Percentiles rank a stretch among this genome's conserved stretches.
phyloP scores from a whole-genome alignment of 2,113 vertebrate genomes.

The Oncorhynchus nerka region DNA sequence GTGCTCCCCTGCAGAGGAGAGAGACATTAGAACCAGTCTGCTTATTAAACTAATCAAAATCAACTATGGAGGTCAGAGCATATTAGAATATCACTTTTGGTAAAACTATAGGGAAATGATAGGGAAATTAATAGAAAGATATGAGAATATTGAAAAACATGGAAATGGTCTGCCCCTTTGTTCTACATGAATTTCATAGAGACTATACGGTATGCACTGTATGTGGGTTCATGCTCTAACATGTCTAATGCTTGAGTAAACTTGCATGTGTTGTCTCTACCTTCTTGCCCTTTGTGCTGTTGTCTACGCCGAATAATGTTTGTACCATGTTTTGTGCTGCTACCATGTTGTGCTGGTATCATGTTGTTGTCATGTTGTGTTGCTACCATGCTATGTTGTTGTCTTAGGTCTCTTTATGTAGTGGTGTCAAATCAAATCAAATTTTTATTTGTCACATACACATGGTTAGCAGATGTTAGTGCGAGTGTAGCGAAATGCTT shows the following conservation, averaged over 20 bases:
- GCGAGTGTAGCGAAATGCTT: no score
- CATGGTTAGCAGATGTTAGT: no score
- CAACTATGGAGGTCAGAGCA: not conserved
- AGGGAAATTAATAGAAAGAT: not conserved
- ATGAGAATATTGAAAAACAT: not conserved
- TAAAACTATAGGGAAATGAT: not conserved
- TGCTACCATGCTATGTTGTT: no score
- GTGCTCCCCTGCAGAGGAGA: slow-evolving; percentile 81
- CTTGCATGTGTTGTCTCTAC: no score
- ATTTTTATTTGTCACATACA: no score
- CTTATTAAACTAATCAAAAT: not conserved
- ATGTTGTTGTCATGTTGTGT: no score
- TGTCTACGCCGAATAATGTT: no score
- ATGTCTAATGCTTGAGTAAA: not conserved
- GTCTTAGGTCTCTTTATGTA: no score
- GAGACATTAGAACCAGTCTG: not conserved
- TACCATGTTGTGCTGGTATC: no score
- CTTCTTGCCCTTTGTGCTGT: no score
- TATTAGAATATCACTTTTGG: not conserved
- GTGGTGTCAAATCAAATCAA: no score
- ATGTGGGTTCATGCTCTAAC: not conserved
- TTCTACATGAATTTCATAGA: not conserved
- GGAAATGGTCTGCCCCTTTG: not conserved
- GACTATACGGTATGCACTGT: not conserved
- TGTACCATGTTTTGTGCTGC: no score